phyloP scores from a whole-genome alignment of 2,888 invertebrate genomes.

The Zygaena filipendulae region DNA sequence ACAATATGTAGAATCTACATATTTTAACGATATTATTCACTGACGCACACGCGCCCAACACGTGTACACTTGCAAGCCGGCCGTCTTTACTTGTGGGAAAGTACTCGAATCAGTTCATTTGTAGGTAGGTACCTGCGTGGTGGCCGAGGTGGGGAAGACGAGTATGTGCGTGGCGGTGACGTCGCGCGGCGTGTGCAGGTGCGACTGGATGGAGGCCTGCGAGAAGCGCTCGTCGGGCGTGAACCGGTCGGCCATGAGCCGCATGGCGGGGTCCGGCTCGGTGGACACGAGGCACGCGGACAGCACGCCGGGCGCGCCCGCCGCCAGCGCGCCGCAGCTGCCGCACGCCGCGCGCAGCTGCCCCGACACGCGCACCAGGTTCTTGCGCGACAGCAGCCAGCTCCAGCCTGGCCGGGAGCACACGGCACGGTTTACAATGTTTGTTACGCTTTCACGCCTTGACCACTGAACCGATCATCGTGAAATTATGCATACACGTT shows the following conservation, averaged over 20 bases:
- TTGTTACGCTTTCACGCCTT: too few relatives aligned
- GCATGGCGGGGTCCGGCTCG: conserved; percentile 88
- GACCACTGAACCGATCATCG: too few relatives aligned
- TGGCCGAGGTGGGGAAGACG: conserved; percentile 97
- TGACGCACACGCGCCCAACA: too few relatives aligned
- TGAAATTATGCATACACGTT: too few relatives aligned
- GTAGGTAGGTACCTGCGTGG: conserved; percentile 94
- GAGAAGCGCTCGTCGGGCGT: conserved; percentile 95
- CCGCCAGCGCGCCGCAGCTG: conserved; percentile 85
- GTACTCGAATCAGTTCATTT: too few relatives aligned
- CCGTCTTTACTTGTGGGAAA: too few relatives aligned
- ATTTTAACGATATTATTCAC: too few relatives aligned
- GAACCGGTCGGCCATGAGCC: conserved; percentile 94
- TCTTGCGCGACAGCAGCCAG: conserved; percentile 91
- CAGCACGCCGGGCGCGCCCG: conserved; percentile 89
- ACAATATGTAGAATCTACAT: too few relatives aligned
- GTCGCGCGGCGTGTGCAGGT: conserved; percentile 95
- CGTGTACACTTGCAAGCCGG: too few relatives aligned
- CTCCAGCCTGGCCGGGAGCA: conserved; percentile 80
- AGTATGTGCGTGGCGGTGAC: conserved; percentile 97
- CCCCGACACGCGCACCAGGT: conserved; percentile 86
- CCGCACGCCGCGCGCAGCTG: conserved; percentile 91
- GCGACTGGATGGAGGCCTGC: conserved; percentile 88
- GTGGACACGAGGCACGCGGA: conserved; percentile 98
- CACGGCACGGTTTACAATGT: not conserved